Percentiles rank a stretch among this genome's conserved stretches.
Evolutionary conservation across 2,113 vertebrate genomes (phyloP).

Genomic region (Aviceda subcristata): DNA sequence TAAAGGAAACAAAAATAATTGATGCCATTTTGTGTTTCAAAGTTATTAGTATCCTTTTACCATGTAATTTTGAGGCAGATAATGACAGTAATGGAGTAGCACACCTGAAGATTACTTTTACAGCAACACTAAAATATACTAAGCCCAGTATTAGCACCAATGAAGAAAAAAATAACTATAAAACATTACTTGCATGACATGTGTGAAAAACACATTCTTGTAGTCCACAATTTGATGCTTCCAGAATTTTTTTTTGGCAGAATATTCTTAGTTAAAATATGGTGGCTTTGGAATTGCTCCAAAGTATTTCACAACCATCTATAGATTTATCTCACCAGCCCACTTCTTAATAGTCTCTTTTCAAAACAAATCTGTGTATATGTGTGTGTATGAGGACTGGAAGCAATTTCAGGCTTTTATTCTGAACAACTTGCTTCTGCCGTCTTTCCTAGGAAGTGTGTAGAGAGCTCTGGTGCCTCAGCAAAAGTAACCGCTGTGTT

Average conservation of each 20-base stretch:
- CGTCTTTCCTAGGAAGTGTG: slow-evolving; percentile 99
- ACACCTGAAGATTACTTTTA: neutral
- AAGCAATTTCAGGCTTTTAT: slow-evolving; percentile 46
- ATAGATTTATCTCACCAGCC: neutral
- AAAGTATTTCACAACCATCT: neutral
- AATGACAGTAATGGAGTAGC: neutral
- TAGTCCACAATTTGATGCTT: neutral
- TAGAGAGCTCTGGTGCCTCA: slow-evolving; percentile 99
- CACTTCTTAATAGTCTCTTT: neutral
- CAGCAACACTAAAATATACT: neutral
- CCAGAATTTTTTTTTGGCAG: neutral
- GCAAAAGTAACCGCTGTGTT: slow-evolving; percentile 99
- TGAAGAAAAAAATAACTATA: neutral
- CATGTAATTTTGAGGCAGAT: neutral
- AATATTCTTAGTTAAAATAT: neutral
- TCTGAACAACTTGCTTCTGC: slow-evolving; percentile 97
- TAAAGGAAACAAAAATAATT: neutral
- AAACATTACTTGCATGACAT: neutral
- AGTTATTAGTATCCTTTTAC: neutral
- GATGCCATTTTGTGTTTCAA: neutral
- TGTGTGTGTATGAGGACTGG: neutral
- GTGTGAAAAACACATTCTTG: neutral
- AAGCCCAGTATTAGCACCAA: neutral
- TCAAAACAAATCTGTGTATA: neutral
- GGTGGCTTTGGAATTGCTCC: neutral